Base-by-base conservation (phyloP, 2,113 vertebrate species). In the Plectropomus leopardus region DNA sequence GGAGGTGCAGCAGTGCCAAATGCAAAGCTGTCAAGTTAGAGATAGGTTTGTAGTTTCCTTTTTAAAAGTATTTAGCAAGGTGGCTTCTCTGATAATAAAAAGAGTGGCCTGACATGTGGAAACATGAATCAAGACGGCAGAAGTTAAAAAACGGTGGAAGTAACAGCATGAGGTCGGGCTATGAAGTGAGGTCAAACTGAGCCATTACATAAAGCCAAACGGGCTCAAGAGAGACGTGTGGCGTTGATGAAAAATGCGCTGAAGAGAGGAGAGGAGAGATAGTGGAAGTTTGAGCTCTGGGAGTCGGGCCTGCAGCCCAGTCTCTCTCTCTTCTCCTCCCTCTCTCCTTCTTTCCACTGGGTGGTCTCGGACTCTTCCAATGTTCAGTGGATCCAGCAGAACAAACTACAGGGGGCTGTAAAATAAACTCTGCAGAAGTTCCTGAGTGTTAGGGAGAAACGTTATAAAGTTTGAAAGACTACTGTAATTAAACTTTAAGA, bases 361-460 rank as follows among this genome's bases (percentile, higher is more conserved):
- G 71, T 48, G 73, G 70, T 63, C 68, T 45, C 14, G 32, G 50
- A 57, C 16, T 64, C 40, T 75, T 17, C 6, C 47, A 14, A 40
- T 61, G 30, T 47, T 66, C 10, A 26, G 24, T 11, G 32, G 13
- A 63, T 69, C 15, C 1, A 47, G 48, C 21, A 59, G 68, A 36
- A 74, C 4, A 40, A 21, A 50, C 44, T 4, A 42, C 53, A 51
- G 55, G 34, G 13, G n/a, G 34, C 50, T 59, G 63, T 36, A 59
- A 70, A 28, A 67, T 34, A 28, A 10, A 16, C 68, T 72, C 30
- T 19, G 57, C 44, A 50, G 26, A 30, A 2, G n/a, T n/a, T 19
- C 24, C 4, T 13, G 32, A 63, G 7, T 13, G 10, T 48, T 45
- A 26, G 4, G 23, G 34, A 48, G 23, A 6, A 58, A 57, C 19